Evolutionary conservation across 2,888 invertebrate genomes (phyloP).

Genomic region (Lithodes maja): DNA sequence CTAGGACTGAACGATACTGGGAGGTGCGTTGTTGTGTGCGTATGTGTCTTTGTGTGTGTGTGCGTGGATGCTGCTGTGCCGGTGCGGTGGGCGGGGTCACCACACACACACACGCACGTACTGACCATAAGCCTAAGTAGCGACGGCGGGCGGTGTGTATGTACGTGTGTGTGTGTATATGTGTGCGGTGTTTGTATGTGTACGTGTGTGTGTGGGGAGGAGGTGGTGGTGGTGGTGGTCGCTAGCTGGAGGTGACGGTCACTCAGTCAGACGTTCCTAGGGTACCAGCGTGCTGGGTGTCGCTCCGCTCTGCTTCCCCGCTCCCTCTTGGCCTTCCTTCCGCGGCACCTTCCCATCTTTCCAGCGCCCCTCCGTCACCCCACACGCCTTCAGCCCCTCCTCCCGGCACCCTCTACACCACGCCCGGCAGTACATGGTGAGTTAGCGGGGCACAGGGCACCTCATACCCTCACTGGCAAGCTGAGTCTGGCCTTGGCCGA

Average conservation of each 20-base stretch:
- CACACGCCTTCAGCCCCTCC: conserved; percentile 8
- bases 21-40: background rate
- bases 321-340: conserved; percentile 18
- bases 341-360: background rate
- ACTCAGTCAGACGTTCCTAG: conserved; percentile 30
- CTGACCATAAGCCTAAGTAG: conserved; percentile 46
- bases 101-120: conserved; percentile 29
- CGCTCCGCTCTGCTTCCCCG: background rate
- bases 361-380: background rate
- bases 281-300: conserved; percentile 30
- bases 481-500: conserved; percentile 44
- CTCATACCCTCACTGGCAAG: background rate
- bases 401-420: background rate
- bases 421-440: conserved; percentile 26
- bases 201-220: conserved; percentile 25
- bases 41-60: conserved; percentile 13
- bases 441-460: conserved; percentile 23
- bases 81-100: background rate
- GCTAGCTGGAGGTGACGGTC: conserved; percentile 10
- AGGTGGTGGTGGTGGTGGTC: background rate
- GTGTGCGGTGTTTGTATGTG: conserved; percentile 28
- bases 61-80: background rate
- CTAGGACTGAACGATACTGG: background rate
- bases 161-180: conserved; percentile 36
- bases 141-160: conserved; percentile 41